Conservation (phyloP, 2,888 invertebrate genomes). For the Drepana falcataria region DNA sequence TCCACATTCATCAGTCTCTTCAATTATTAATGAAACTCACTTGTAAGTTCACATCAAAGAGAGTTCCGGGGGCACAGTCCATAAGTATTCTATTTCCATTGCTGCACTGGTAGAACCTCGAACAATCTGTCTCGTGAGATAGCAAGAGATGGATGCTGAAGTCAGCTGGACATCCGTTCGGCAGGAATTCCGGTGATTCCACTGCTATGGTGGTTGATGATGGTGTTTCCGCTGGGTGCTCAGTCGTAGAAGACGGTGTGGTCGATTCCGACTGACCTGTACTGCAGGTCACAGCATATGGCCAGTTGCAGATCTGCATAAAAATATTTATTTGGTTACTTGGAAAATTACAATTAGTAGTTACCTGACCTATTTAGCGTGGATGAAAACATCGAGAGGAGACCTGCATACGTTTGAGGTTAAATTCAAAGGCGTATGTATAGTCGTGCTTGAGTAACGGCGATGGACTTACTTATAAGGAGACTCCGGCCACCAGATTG, state of each 20-base stretch:
- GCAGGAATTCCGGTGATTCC: slow-evolving; percentile 12
- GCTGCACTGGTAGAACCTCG: slow-evolving; percentile 38
- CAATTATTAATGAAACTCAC: too few relatives aligned
- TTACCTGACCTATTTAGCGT: too few relatives aligned
- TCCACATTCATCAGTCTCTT: too few relatives aligned
- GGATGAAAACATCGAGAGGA: too few relatives aligned
- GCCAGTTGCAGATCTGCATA: slow-evolving; percentile 2
- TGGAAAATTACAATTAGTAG: too few relatives aligned
- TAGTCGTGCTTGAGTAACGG: too few relatives aligned
- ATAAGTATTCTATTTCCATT: slow-evolving; percentile 30
- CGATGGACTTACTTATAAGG: too few relatives aligned
- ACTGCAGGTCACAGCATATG: neutral
- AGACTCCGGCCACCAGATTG: too few relatives aligned
- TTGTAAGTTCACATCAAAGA: slow-evolving; percentile 37
- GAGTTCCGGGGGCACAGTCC: slow-evolving; percentile 29
- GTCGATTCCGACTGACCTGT: neutral
- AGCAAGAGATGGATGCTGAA: slow-evolving; percentile 32
- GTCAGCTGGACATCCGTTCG: slow-evolving; percentile 45
- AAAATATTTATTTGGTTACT: too few relatives aligned
- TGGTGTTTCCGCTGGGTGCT: neutral
- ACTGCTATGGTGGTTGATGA: slow-evolving; percentile 4
- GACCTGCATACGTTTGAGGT: too few relatives aligned
- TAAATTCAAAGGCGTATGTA: too few relatives aligned
- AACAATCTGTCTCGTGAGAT: slow-evolving; percentile 45
- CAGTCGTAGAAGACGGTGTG: slow-evolving; percentile 3